These are phyloP conservation scores for Nannoperca australis DNA, from an alignment of 2,797 vertebrate species.

Conservation along the genomic window DNA sequence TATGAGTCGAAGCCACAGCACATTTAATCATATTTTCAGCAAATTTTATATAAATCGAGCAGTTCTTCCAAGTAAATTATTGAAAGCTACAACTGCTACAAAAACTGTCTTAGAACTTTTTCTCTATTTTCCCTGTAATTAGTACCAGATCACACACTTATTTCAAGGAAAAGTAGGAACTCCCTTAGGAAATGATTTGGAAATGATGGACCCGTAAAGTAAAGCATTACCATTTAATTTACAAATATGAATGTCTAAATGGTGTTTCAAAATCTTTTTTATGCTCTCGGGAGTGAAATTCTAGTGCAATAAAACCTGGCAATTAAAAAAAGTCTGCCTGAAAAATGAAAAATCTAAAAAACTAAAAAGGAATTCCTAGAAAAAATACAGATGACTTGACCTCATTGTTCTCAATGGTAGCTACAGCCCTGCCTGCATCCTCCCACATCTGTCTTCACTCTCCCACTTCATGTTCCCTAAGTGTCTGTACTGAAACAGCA, in stretches of 20 bases:
- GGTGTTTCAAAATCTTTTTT: not conserved
- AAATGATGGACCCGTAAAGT: not conserved
- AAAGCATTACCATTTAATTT: not conserved
- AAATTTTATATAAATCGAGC: not conserved
- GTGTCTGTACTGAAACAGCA: constrained; percentile 8
- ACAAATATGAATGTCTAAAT: not conserved
- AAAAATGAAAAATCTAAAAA: not conserved
- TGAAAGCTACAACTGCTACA: not conserved
- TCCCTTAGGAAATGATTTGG: not conserved
- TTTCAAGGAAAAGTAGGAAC: not conserved
- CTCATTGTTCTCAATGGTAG: not conserved
- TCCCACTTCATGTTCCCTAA: not conserved
- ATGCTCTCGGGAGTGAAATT: not conserved
- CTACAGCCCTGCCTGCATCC: not conserved
- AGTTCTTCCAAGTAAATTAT: not conserved
- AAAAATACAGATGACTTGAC: not conserved
- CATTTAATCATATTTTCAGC: not conserved
- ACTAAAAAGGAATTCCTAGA: not conserved
- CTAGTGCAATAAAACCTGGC: not conserved
- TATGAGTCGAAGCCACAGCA: not conserved
- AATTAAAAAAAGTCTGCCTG: not conserved
- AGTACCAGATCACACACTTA: not conserved
- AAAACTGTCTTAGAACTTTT: not conserved
- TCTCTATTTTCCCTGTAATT: not conserved
- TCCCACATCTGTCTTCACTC: not conserved